Percentiles rank a stretch among this genome's conserved stretches.
Conservation (phyloP, 1,140 invertebrate species). For the Nomia melanderi region DNA sequence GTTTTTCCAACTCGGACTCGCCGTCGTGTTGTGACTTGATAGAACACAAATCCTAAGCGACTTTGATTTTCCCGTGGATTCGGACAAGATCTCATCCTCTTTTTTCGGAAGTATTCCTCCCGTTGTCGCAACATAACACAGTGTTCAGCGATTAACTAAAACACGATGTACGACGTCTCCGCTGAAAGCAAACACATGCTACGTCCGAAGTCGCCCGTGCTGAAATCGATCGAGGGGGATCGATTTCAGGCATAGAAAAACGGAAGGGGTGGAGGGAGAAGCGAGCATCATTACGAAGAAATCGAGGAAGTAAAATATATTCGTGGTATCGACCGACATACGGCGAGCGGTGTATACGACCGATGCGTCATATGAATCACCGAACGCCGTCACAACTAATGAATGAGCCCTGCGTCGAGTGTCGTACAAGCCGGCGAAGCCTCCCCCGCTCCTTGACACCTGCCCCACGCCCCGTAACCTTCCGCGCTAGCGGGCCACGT, state of each 20-base stretch:
- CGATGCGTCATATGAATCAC: conserved; percentile 54
- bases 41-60: no score
- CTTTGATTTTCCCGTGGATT: no score
- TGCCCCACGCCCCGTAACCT: background rate
- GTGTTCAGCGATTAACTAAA: background rate
- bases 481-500: background rate
- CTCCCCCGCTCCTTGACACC: conserved; percentile 47
- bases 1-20: no score
- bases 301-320: background rate
- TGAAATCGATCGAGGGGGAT: background rate
- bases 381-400: conserved; percentile 49
- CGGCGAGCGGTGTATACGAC: no score
- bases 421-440: conserved; percentile 2
- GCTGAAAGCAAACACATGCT: background rate
- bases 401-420: conserved; percentile 60
- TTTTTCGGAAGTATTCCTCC: no score
- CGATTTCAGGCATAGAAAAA: background rate
- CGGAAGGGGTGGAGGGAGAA: no score
- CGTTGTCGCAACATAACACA: no score
- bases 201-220: background rate
- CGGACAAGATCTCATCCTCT: no score
- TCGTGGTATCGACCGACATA: conserved; percentile 11
- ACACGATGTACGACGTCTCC: no score
- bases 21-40: no score
- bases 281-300: conserved; percentile 12